Evolutionary conservation across 2,888 invertebrate species (phyloP), one percentile per base, ranked within the genome.

Genomic region (Diarsia mendica): DNA sequence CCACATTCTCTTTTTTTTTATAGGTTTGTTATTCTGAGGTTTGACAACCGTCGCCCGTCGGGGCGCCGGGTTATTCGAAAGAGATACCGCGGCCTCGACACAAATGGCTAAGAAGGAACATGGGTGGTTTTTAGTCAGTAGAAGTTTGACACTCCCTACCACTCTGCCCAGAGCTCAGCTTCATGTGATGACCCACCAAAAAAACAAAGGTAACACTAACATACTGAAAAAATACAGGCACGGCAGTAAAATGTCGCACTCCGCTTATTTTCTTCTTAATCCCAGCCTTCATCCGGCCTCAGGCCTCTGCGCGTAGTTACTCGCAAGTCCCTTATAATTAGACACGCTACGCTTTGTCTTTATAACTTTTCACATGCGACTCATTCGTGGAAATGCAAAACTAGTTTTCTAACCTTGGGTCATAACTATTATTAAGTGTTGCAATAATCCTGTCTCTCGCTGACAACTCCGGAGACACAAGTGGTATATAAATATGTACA

Each of bases 261-360:
- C 51, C 20, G 20, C 77, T 58, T 69, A 82, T 75, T 33, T 68
- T 81, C 39, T 78, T 63, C 55, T 23, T 53, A 48, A 65, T 48
- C 44, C 28, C 58, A 49, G 64, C 20, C 51, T 75, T 44, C 23
- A 69, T 64, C 39, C 53, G 63, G 80, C 72, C 58, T 61, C 18
- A 46, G 75, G 66, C 65, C 33, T 69, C 72, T 53, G 66, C 75
- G 63, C 72, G 71, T 72, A 49, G 66, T 82, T 75, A 80, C 76
- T 84, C 64, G 77, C 80, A 77, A 80, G 84, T 80, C 69, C 61
- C 60, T 68, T 80, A 68, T 83, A 84, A 83, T 83, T 73, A 80
- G 72, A 71, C 82, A 82, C 77, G 87, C 85, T 44, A 85, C 65
- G 75, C 80, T 75, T 78, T 81, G 77, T 72, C 72, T 80, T 67